phyloP scores from a whole-genome alignment of 2,888 invertebrate species.

The Eueremaeus valkanovi region DNA sequence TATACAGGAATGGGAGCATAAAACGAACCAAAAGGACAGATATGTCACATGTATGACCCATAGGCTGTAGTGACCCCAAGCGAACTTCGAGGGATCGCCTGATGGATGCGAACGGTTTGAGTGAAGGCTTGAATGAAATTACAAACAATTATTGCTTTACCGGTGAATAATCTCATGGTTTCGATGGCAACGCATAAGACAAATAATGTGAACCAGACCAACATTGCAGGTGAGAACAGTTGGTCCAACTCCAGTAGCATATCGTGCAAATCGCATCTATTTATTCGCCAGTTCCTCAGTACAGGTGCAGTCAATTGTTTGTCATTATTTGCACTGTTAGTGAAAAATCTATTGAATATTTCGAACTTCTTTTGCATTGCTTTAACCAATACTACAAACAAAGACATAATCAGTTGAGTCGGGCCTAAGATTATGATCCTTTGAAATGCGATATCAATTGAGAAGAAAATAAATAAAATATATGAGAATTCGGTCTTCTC shows the following conservation, averaged over 20 bases:
- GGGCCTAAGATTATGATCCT: neutral
- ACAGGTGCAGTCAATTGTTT: neutral
- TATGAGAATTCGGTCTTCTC: neutral
- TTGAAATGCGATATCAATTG: neutral
- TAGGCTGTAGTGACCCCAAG: neutral
- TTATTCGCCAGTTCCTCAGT: neutral
- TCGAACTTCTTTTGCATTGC: neutral
- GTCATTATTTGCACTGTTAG: neutral
- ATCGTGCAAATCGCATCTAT: neutral
- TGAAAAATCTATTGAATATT: neutral
- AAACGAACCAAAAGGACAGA: neutral
- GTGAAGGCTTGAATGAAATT: too few species aligned
- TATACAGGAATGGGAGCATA: neutral
- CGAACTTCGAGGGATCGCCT: neutral
- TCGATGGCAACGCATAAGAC: neutral
- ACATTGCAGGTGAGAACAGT: neutral
- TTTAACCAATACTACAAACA: slow-evolving; percentile 4
- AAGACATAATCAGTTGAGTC: neutral
- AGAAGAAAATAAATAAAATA: neutral
- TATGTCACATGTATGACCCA: neutral
- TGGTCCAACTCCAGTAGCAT: neutral
- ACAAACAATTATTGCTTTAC: neutral
- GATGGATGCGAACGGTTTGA: too few species aligned
- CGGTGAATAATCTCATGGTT: neutral
- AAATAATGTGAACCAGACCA: neutral